phyloP scores from a whole-genome alignment of 2,888 invertebrate species.

The Pseudolycoriella hygida region DNA sequence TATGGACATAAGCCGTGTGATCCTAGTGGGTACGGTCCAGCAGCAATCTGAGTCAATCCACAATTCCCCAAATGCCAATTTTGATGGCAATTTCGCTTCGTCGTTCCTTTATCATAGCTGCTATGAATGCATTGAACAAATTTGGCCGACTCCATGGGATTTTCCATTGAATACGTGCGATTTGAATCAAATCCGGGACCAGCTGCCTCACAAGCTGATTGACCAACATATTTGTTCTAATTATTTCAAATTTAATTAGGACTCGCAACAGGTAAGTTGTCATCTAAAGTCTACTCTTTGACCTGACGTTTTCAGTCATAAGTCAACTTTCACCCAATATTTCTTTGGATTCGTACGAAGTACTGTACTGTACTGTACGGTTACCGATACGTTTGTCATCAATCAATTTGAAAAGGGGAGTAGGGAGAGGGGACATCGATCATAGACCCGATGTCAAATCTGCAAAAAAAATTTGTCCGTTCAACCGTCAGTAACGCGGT shows the following conservation, averaged over 20 bases:
- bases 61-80: conserved; percentile 18
- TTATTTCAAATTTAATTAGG: neutral
- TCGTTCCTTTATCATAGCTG: conserved; percentile 13
- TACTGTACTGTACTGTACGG: too few relatives aligned
- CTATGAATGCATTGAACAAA: conserved; percentile 25
- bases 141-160: conserved; percentile 18
- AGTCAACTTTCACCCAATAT: too few relatives aligned
- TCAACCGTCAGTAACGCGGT: too few relatives aligned
- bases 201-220: conserved; percentile 25
- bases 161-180: neutral
- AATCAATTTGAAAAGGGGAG: too few relatives aligned
- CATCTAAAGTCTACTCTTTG: too few relatives aligned
- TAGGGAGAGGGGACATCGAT: too few relatives aligned
- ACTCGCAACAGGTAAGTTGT: too few relatives aligned
- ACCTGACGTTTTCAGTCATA: too few relatives aligned
- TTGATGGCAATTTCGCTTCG: conserved; percentile 15
- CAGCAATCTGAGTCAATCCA: conserved; percentile 14
- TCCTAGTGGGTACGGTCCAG: conserved; percentile 11
- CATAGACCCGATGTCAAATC: too few relatives aligned
- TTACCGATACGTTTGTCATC: too few relatives aligned
- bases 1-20: conserved; percentile 16
- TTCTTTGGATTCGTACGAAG: too few relatives aligned
- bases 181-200: conserved; percentile 16
- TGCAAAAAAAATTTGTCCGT: too few relatives aligned
- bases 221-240: neutral